These are phyloP conservation scores for Leptosomus discolor DNA, from an alignment of 2,113 vertebrate genomes.

Conservation along the genomic window DNA sequence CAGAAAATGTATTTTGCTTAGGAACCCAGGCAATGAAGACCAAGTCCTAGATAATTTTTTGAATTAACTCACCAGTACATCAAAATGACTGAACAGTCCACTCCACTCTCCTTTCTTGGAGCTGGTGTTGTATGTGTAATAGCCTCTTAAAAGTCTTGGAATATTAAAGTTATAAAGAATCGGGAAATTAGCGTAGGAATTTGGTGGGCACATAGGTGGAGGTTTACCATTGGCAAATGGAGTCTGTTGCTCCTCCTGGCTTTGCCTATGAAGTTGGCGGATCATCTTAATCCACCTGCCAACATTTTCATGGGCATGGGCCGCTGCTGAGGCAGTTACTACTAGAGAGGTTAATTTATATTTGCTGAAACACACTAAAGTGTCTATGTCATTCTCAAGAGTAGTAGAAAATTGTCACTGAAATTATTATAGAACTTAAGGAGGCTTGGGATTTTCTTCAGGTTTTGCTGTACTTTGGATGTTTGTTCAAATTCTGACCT, in stretches of 20 bases:
- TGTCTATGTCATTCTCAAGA: not conserved
- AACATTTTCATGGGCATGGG: not conserved
- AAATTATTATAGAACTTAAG: not conserved
- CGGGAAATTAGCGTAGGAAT: not conserved
- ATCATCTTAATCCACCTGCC: not conserved
- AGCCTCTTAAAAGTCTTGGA: not conserved
- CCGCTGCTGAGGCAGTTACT: not conserved
- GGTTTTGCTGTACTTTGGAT: not conserved
- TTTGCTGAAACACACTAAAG: not conserved
- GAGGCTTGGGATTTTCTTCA: not conserved
- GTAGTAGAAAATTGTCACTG: not conserved
- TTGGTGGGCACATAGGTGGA: not conserved
- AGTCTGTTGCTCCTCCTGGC: not conserved
- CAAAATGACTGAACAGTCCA: not conserved
- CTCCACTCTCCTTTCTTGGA: not conserved
- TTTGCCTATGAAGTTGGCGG: not conserved
- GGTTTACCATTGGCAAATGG: not conserved
- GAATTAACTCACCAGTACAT: not conserved
- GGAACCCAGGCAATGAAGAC: not conserved
- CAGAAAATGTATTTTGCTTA: not conserved
- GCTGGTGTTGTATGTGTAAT: not conserved
- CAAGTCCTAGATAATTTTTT: not conserved
- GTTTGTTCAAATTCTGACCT: not conserved
- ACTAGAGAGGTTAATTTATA: not conserved
- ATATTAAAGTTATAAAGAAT: not conserved